These are phyloP conservation scores for Cacatua alba DNA, from an alignment of 2,113 vertebrate genomes.

Conservation along the genomic window DNA sequence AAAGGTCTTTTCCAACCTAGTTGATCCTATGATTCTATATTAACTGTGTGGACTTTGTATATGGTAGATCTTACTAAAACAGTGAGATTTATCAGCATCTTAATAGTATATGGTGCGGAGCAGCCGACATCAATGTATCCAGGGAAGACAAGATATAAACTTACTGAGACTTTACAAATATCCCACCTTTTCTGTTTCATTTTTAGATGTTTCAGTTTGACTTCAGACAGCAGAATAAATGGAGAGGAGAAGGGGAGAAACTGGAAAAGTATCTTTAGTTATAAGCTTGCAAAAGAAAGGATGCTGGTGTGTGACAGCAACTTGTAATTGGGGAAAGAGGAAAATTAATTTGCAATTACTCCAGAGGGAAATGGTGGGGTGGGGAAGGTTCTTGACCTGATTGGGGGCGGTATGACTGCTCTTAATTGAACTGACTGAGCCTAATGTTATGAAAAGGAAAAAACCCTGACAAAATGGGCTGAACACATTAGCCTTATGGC, in stretches of 20 bases:
- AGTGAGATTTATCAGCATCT: not conserved
- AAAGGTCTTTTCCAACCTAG: not conserved
- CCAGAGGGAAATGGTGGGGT: not conserved
- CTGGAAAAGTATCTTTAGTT: fast-evolving
- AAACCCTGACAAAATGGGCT: not conserved
- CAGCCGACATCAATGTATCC: not conserved
- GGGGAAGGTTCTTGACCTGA: not conserved
- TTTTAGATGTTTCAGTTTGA: not conserved
- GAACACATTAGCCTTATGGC: fast-evolving
- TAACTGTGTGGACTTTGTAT: not conserved
- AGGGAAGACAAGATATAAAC: not conserved
- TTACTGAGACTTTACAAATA: not conserved
- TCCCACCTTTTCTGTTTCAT: not conserved
- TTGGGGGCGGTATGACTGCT: fast-evolving
- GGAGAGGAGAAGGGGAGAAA: not conserved
- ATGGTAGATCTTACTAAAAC: not conserved
- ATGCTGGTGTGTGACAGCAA: not conserved
- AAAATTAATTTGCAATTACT: not conserved
- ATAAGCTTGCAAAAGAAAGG: fast-evolving
- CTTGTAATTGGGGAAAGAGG: not conserved
- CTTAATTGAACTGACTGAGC: not conserved
- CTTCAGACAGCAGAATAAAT: not conserved
- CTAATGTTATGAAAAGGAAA: fast-evolving
- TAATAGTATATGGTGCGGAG: not conserved
- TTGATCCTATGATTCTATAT: not conserved